Base-by-base conservation (phyloP, 2,797 vertebrate genomes). In the Merluccius polli region DNA sequence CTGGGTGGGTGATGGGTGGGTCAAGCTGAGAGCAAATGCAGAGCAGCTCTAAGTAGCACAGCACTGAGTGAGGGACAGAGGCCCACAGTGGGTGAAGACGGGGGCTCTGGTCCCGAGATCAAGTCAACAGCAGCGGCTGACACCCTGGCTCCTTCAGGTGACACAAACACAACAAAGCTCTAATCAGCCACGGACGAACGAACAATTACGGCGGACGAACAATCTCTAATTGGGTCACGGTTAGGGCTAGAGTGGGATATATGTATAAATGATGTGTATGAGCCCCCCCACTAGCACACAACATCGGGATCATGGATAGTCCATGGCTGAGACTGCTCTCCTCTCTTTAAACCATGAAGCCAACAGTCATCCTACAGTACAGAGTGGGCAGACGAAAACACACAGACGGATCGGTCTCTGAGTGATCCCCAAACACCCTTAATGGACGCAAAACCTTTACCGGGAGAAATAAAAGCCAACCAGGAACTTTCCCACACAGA, bases 311-410 rank as follows among this genome's bases (percentile, higher is more conserved):
- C 24, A 27, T 10, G 24, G 15, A 13, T 11, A 12, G 24, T 59
- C 74, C 35, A 80, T 18, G 1, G 41, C 52, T 75, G n/a, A 75
- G 76, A 70, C 72, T 1, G 21, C 75, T 52, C 78, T 75, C 73
- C 82, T 89, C 67, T 30, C 41, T 48, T 18, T 1, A 77, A 63
- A n/a, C 44, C 0, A 69, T 84, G 75, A 44, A 44, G 41, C 41
- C 12, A 81, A 83, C 73, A 67, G 81, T 81, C 77, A 85, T 81
- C 83, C 78, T 81, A 73, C 16, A 73, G 82, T 84, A 86, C 84
- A 79, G 65, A 79, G 31, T 77, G 78, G 86, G 52, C 52, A n/a
- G 81, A 82, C 81, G 83, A 89, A 88, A 87, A 79, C 89, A 84
- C 38, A 90, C 81, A 82, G 0, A 67, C 74, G 12, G 75, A 82